Percentiles rank a stretch among this genome's conserved stretches.
Evolutionary conservation across 2,113 vertebrate genomes (phyloP).

Genomic region (Pitta sordida): DNA sequence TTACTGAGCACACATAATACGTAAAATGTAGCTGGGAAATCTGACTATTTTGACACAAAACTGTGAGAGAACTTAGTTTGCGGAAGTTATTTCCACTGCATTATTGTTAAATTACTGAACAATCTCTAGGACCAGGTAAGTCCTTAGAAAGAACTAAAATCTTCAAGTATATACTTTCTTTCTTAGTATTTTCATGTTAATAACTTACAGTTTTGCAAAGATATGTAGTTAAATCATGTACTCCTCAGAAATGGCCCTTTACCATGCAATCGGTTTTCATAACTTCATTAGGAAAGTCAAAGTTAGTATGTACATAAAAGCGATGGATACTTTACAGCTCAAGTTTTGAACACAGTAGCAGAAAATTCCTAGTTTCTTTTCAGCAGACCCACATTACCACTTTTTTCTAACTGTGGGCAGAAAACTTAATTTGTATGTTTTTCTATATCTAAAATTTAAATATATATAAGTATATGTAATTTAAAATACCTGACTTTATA

Average conservation of each 20-base stretch:
- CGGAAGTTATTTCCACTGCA: not conserved
- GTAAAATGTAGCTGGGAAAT: not conserved
- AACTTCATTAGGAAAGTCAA: not conserved
- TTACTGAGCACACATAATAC: not conserved
- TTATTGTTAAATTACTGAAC: not conserved
- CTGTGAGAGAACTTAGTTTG: not conserved
- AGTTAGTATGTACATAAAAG: not conserved
- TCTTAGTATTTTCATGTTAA: not conserved
- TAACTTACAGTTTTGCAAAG: not conserved
- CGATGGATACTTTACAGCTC: not conserved
- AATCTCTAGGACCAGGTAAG: not conserved
- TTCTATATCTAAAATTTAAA: not conserved
- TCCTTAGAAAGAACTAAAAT: not conserved
- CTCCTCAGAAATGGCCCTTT: not conserved
- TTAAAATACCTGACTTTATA: not conserved
- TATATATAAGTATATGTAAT: not conserved
- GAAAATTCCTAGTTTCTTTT: not conserved
- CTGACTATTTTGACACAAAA: not conserved
- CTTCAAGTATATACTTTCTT: not conserved
- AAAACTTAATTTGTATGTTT: not conserved
- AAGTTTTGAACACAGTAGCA: not conserved
- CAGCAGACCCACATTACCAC: not conserved
- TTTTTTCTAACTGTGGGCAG: not conserved
- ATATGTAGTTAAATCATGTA: not conserved
- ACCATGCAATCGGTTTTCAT: not conserved